Conservation (phyloP, 1,140 invertebrate species). For the Orchesella cincta region DNA sequence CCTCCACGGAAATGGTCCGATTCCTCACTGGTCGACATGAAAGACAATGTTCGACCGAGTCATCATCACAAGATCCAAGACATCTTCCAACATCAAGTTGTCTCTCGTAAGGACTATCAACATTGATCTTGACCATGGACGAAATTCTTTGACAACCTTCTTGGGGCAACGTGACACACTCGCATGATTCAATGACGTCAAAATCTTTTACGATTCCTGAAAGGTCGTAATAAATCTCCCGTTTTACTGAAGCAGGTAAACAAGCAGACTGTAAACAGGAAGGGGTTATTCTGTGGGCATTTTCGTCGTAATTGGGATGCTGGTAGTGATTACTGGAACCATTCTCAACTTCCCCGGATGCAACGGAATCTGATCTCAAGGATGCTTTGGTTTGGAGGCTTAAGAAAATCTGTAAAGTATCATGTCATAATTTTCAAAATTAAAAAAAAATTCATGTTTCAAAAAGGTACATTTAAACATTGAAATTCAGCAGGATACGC, state of each 20-base stretch:
- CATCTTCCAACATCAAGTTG: constrained; percentile 59
- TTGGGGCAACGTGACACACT: constrained; percentile 55
- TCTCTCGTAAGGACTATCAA: constrained; percentile 59
- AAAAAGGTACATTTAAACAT: no score
- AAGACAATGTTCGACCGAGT: constrained; percentile 40
- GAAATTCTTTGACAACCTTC: constrained; percentile 55
- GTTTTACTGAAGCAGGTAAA: constrained; percentile 32
- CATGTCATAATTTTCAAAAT: no score
- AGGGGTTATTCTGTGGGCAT: no score
- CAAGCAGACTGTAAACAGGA: constrained; percentile 39
- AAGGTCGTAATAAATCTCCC: constrained; percentile 40
- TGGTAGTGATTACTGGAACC: background rate
- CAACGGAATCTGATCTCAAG: background rate
- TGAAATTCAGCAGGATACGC: no score
- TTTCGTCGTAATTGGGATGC: background rate
- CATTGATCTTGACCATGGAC: constrained; percentile 57
- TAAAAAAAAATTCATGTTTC: no score
- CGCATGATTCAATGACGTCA: constrained; percentile 58
- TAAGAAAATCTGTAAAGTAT: constrained; percentile 10
- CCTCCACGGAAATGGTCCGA: constrained; percentile 57
- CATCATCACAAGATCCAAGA: constrained; percentile 57
- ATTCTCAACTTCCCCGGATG: background rate
- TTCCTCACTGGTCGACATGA: constrained; percentile 58
- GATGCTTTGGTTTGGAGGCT: background rate
- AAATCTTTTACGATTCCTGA: constrained; percentile 51